Conservation (phyloP, 1,140 invertebrate genomes). For the Heterodera schachtii region DNA sequence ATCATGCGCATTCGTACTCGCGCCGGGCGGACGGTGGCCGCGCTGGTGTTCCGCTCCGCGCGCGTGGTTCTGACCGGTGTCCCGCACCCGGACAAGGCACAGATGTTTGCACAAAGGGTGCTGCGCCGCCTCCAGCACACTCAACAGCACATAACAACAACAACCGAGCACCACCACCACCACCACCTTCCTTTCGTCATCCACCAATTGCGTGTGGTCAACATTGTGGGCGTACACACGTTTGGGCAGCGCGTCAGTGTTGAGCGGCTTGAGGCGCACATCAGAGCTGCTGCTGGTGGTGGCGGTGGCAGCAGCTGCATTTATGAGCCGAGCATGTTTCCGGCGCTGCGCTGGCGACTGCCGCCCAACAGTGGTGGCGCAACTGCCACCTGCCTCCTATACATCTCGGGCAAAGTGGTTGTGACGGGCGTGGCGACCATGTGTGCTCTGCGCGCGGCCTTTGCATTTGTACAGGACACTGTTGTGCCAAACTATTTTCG, state of each 20-base stretch:
- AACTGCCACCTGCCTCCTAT: neutral
- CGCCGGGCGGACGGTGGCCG: neutral
- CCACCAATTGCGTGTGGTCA: neutral
- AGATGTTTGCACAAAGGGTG: neutral
- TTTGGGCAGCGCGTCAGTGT: neutral
- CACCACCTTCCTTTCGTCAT: neutral
- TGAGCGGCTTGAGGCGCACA: neutral
- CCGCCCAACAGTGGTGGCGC: neutral
- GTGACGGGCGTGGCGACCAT: too few relatives aligned
- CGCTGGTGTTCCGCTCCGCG: neutral
- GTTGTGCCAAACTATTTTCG: too few relatives aligned
- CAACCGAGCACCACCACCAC: neutral
- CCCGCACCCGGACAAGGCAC: neutral
- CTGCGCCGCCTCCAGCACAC: neutral
- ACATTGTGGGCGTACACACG: slow-evolving; percentile 8
- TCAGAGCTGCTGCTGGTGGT: neutral
- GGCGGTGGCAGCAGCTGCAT: neutral
- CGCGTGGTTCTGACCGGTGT: neutral
- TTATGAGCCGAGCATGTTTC: slow-evolving; percentile 6
- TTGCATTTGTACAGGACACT: too few relatives aligned
- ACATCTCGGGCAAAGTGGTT: neutral
- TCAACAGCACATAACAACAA: neutral
- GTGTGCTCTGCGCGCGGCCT: too few relatives aligned
- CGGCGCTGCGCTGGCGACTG: neutral
- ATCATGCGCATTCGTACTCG: slow-evolving; percentile 1